Evolutionary conservation across 2,113 vertebrate genomes (phyloP), one percentile per base, ranked within the genome.

Genomic region (Chionodraco myersi): DNA sequence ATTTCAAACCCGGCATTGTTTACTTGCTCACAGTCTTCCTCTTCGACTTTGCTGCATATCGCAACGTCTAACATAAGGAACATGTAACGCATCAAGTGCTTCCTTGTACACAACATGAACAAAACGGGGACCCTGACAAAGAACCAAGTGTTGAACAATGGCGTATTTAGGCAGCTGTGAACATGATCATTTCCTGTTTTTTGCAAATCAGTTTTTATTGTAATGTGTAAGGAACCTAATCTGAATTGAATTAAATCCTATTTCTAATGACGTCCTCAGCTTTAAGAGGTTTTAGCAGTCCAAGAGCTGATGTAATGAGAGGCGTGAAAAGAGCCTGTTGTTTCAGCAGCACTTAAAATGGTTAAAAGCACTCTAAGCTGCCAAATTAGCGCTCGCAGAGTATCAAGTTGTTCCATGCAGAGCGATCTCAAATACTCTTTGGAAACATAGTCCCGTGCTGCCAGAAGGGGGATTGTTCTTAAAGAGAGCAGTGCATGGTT

Each of bases 281-380:
- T 90, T 90, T 79, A 80, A 59, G 60, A 52, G 51, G 71, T 72
- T 80, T 93, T 87, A 88, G 66, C 44, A 63, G 82, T 83, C 82
- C 79, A 83, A 80, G 68, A 49, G 75, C 87, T 92, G 82, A 91
- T 88, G 86, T 86, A 92, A 91, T 6, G 3, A 56, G 61, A 80
- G 54, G 85, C 6, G 84, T 88, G 77, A 92, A 91, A 87, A 84
- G 84, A 66, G 69, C 68, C 83, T 81, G 83, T 92, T 91, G 86
- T 92, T 92, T 90, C 74, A 74, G 77, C 6, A 15, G 80, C 79
- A 53, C 83, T 90, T 82, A 66, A 87, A 89, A 86, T 75, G 60
- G 80, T 86, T 84, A 82, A 84, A 88, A 84, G 45, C 34, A 54
- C 75, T 44, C 47, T 15, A 60, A 68, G 84, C 79, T 76, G 86